These are phyloP conservation scores for Dicyrtoma fusca DNA, from an alignment of 2,888 invertebrate species.

Conservation along the genomic window DNA sequence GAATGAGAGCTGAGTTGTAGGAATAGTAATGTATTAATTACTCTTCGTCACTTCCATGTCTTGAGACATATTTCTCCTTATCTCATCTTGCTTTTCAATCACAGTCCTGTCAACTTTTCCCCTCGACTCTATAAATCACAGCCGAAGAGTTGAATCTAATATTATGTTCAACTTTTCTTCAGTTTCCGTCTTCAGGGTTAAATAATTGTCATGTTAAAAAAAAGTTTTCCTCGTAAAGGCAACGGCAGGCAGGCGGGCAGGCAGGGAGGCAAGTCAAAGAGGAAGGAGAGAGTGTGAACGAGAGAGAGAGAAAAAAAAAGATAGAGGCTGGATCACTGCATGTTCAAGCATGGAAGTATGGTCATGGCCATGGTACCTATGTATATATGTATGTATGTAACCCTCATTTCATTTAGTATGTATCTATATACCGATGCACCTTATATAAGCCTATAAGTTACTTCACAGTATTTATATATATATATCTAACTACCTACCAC, in stretches of 20 bases:
- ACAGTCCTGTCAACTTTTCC: slow-evolving; percentile 32
- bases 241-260: neutral
- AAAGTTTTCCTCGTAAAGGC: slow-evolving; percentile 8
- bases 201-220: slow-evolving; percentile 30
- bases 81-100: slow-evolving; percentile 34
- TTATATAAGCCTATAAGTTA: too few relatives aligned
- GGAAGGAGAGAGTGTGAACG: neutral
- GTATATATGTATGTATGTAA: too few relatives aligned
- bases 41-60: slow-evolving; percentile 39
- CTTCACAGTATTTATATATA: too few relatives aligned
- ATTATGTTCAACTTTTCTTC: slow-evolving; percentile 17
- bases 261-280: neutral
- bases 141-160: slow-evolving; percentile 23
- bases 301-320: neutral
- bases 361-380: too few relatives aligned
- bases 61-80: slow-evolving; percentile 28
- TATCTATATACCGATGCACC: too few relatives aligned
- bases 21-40: slow-evolving; percentile 32
- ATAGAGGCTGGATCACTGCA: too few relatives aligned
- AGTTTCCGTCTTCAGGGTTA: slow-evolving; percentile 12
- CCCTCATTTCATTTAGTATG: too few relatives aligned
- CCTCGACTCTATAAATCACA: slow-evolving; percentile 23
- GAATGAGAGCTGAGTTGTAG: neutral
- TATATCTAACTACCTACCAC: too few relatives aligned
- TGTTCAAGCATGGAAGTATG: too few relatives aligned